Conservation (phyloP, 2,888 invertebrate species). For the Phengaris alcon region DNA sequence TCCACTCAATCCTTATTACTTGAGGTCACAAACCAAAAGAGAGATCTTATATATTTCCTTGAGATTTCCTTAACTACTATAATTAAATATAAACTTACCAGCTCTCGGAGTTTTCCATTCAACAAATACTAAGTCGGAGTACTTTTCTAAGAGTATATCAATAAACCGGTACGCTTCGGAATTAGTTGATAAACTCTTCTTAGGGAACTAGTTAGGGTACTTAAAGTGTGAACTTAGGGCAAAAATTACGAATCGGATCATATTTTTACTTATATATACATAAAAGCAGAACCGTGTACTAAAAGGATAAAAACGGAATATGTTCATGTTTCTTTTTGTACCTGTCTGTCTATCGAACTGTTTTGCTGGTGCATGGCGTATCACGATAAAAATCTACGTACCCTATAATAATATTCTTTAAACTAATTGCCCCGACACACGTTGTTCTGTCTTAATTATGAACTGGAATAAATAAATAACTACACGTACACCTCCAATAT, state of each 20-base stretch:
- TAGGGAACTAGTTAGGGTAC: constrained; percentile 31
- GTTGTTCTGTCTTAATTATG: too few species aligned
- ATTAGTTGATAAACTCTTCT: constrained; percentile 42
- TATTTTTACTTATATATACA: background rate
- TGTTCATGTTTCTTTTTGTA: too few species aligned
- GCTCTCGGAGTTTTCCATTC: constrained; percentile 7
- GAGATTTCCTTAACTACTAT: constrained; percentile 29
- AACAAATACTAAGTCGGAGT: constrained; percentile 39
- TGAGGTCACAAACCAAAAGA: background rate
- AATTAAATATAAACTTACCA: constrained; percentile 30
- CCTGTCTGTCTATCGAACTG: too few species aligned
- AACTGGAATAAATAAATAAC: too few species aligned
- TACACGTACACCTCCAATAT: too few species aligned
- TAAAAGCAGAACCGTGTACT: too few species aligned
- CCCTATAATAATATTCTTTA: too few species aligned
- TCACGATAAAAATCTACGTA: too few species aligned
- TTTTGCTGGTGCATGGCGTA: too few species aligned
- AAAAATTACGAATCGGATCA: background rate
- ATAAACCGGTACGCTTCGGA: constrained; percentile 37
- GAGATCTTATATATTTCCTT: constrained; percentile 22
- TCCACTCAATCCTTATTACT: background rate
- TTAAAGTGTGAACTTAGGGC: constrained; percentile 10
- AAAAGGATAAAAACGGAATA: too few species aligned
- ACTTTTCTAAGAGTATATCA: constrained; percentile 40
- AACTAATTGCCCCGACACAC: too few species aligned